Base-by-base conservation (phyloP, 2,797 vertebrate species). In the Enteromius afrohamiltoni region DNA sequence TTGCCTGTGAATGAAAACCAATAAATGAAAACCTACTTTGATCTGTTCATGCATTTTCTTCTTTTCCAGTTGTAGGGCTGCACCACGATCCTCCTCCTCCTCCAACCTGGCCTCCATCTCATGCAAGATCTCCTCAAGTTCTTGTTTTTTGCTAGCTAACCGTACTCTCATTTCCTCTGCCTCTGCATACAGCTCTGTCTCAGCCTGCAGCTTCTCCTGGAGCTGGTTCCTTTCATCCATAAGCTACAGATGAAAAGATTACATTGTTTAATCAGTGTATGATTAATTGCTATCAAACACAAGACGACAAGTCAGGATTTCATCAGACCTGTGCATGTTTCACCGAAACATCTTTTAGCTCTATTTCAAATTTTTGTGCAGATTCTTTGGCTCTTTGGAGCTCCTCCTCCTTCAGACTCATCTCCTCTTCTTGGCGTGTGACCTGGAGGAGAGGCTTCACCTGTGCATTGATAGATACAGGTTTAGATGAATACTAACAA, bases 401-500 rank as follows among this genome's bases (percentile, higher is more conserved):
- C 82, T 99, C 98, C 0, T 98, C 98, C 0, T 99, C 97, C 86
- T 98, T 98, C 85, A 97, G 95, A 83, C 96, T 93, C 96, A 99
- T 97, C 89, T 99, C 98, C 88, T 99, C 98, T 80, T 99, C 98
- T 87, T 99, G 98, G 65, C 98, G 95, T 2, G 98, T 98, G 81
- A 99, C 98, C 91, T 99, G 98, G 69, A 99, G 95, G 90, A 99
- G 92, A 0, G 98, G 98, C 94, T 99, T 99, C 89, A 99, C 98
- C 98, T 99, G 90, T 29, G 8, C 47, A 37, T 47, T 55, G 45
- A 51, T 81, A 26, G 55, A 78, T 45, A 78, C 4, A 31, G 23
- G 58, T 51, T 82, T 64, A 83, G 64, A 58, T 74, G 19, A 85
- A 64, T n/a, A 64, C 21, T 55, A 34, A 58, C 29, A 53, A 47